Evolutionary conservation across 2,113 vertebrate genomes (phyloP).

Genomic region (Origma solitaria): DNA sequence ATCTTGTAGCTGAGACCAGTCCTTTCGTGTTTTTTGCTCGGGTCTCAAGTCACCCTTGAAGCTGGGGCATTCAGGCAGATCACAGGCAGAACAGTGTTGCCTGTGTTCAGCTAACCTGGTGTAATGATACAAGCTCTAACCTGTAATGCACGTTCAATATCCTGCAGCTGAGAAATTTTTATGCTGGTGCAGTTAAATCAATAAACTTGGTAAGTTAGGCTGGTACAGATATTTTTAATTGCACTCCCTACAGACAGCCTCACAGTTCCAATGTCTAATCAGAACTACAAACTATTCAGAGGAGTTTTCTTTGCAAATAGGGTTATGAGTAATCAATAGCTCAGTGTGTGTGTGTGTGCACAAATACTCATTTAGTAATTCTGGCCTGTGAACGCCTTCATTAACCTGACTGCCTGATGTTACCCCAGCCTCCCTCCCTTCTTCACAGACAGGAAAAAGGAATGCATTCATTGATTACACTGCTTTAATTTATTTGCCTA

Average conservation of each 20-base stretch:
- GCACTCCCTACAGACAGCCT: background rate
- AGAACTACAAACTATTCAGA: background rate
- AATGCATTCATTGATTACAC: conserved; percentile 22
- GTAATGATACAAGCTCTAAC: background rate
- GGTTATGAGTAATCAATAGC: conserved; percentile 28
- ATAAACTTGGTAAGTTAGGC: background rate
- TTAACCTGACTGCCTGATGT: conserved; percentile 10
- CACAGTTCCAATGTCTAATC: background rate
- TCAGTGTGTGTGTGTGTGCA: background rate
- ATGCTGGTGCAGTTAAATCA: background rate
- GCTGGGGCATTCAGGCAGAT: background rate
- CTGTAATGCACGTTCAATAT: background rate
- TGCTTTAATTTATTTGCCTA: conserved; percentile 38
- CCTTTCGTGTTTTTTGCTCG: background rate
- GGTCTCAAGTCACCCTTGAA: background rate
- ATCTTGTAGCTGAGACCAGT: background rate
- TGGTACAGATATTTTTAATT: background rate
- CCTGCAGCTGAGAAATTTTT: background rate
- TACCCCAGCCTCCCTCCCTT: background rate
- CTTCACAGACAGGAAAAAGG: background rate
- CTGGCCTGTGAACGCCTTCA: background rate
- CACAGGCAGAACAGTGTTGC: background rate
- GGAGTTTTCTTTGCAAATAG: background rate
- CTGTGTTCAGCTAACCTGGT: background rate
- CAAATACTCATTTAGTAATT: conserved; percentile 17